A percentile compares a stretch with the other conserved stretches of the same genome.
phyloP scores from a whole-genome alignment of 2,888 invertebrate genomes.

The Xylota segnis region DNA sequence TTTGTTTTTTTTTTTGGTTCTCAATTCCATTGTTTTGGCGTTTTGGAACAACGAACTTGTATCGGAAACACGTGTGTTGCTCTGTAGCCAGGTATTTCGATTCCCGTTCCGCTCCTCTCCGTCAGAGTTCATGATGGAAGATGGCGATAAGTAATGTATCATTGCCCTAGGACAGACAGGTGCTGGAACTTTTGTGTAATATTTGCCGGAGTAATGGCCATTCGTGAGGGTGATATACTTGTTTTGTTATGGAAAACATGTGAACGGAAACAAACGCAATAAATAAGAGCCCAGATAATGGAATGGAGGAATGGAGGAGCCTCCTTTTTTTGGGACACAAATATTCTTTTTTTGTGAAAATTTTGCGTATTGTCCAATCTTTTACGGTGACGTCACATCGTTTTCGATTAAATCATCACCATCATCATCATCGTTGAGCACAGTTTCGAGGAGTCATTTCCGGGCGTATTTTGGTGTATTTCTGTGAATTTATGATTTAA shows the following conservation, averaged over 20 bases:
- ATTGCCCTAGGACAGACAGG: slow-evolving; percentile 32
- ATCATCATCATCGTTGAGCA: no score
- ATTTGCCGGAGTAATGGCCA: neutral
- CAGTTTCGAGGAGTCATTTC: slow-evolving; percentile 21
- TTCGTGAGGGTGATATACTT: slow-evolving; percentile 2
- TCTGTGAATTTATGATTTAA: slow-evolving; percentile 27
- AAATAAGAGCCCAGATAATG: neutral
- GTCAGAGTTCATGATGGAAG: neutral
- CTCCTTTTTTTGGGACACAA: no score
- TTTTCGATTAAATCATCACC: slow-evolving; percentile 3
- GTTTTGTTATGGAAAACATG: slow-evolving; percentile 12
- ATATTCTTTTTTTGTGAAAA: no score
- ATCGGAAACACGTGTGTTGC: slow-evolving; percentile 39
- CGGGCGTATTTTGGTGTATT: slow-evolving; percentile 1
- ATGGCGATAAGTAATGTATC: slow-evolving; percentile 36
- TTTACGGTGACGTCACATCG: neutral
- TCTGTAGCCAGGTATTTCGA: neutral
- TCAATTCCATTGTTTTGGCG: neutral
- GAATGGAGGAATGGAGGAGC: slow-evolving; percentile 9
- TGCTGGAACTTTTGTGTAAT: neutral
- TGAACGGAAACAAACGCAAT: slow-evolving; percentile 26
- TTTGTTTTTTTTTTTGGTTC: neutral
- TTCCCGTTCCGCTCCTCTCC: neutral
- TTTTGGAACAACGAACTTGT: slow-evolving; percentile 29
- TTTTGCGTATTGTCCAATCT: neutral